Conservation (phyloP, 2,113 vertebrate species). For the Hystrix cristata region DNA sequence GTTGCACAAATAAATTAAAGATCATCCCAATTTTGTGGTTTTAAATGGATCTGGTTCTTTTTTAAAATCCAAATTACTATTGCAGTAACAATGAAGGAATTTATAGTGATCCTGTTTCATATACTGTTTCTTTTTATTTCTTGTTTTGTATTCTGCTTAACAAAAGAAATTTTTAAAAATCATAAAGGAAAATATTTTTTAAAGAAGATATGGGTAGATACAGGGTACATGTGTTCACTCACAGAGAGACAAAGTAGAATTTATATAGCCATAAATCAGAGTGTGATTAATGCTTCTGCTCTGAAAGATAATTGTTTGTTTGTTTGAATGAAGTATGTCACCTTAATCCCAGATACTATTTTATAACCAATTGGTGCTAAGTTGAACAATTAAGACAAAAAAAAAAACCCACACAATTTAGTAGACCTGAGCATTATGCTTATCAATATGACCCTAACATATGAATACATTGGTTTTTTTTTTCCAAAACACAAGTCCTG, state of each 20-base stretch:
- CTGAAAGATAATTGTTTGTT: not conserved
- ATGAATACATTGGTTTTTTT: not conserved
- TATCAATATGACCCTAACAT: not conserved
- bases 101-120: not conserved
- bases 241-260: not conserved
- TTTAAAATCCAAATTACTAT: conserved; percentile 45
- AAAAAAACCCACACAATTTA: not conserved
- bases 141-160: conserved; percentile 31
- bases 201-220: not conserved
- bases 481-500: not conserved
- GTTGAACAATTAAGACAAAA: not conserved
- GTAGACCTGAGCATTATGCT: not conserved
- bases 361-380: not conserved
- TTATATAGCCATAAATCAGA: not conserved
- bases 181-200: conserved; percentile 1
- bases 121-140: not conserved
- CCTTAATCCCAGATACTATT: not conserved
- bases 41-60: conserved; percentile 39
- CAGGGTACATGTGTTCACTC: not conserved
- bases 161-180: not conserved
- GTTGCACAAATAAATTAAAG: not conserved
- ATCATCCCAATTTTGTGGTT: not conserved
- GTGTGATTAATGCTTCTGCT: not conserved
- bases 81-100: not conserved
- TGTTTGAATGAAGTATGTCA: conserved; percentile 17